Conservation (phyloP, 2,797 vertebrate species). For the Leuciscus waleckii region DNA sequence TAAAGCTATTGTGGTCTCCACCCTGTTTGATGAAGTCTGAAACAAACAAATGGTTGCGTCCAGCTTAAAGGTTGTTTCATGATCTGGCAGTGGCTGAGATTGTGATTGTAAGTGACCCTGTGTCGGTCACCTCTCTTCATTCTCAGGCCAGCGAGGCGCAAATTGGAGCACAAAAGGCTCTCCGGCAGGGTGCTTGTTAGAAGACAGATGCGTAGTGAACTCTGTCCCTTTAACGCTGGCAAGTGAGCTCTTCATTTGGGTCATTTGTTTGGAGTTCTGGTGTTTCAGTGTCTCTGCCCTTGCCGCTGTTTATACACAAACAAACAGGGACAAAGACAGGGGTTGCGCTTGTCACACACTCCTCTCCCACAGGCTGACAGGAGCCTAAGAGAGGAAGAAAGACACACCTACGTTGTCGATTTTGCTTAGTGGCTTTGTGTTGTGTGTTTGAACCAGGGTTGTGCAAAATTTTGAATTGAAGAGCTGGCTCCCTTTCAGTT, state of each 20-base stretch:
- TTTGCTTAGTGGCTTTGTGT: constrained; percentile 15
- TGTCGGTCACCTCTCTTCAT: not conserved
- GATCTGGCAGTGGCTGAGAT: not conserved
- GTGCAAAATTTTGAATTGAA: not conserved
- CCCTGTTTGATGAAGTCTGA: constrained; percentile 17
- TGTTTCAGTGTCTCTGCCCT: constrained; percentile 28
- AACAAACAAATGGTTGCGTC: not conserved
- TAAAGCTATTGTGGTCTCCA: not conserved
- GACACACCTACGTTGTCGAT: not conserved
- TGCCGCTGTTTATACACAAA: constrained; percentile 52
- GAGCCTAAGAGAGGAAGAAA: constrained; percentile 27
- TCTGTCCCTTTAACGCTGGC: constrained; percentile 31
- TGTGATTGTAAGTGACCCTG: constrained; percentile 11
- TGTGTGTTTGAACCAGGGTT: not conserved
- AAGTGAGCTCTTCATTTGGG: constrained; percentile 42
- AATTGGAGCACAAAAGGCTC: constrained; percentile 44
- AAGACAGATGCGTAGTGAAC: constrained; percentile 31
- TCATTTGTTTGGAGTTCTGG: constrained; percentile 44
- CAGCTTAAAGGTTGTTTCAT: not conserved
- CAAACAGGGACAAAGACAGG: constrained; percentile 49
- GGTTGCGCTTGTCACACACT: constrained; percentile 36
- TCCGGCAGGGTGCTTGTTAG: constrained; percentile 31
- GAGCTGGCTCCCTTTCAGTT: not conserved
- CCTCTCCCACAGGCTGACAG: constrained; percentile 32
- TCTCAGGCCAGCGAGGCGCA: not conserved